Base-by-base conservation (phyloP, 2,113 vertebrate genomes). In the Myiozetetes cayanensis region DNA sequence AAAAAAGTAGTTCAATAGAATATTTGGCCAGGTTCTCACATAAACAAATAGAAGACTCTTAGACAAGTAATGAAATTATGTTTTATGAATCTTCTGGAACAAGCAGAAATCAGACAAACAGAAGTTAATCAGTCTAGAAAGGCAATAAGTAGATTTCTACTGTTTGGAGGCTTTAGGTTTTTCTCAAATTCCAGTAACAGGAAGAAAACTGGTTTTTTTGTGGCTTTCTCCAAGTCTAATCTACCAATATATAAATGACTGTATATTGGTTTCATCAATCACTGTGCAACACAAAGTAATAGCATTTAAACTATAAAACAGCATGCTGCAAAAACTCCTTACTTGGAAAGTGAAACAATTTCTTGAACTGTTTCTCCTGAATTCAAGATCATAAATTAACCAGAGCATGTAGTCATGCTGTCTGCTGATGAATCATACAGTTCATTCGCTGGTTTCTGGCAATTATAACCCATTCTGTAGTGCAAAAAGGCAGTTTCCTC, bases 371-470 rank as follows among this genome's bases (percentile, higher is more conserved):
- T 95, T 96, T 98, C 96, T 81, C 79, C 67, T 23, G 89, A 94
- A 58, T 98, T 94, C 39, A 87, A 98, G 87, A 50, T 96, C 97
- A 75, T 97, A 98, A 86, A 94, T 97, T 93, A 98, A 86, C n/a
- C 74, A 74, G 24, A 96, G 96, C 81, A 19, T 93, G 85, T 46
- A 97, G 93, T 98, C 96, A 97, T 46, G 95, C 97, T 98, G 98
- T 98, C 56, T 97, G 87, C 66, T 98, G 73, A 95, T 98, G 80
- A 98, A 98, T 13, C 82, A 91, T 50, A 96, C 93, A 30, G 97
- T 95, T 98, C 88, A 98, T 94, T 98, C 71, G 20, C 97, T 97
- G 5, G 84, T 95, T n/a, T 97, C 97, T 97, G 44, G 97, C 94
- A 27, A 95, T 97, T 65, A 97, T 96, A n/a, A 96, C 95, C 35